phyloP scores from a whole-genome alignment of 2,113 vertebrate genomes.

The Anolis sagrei region DNA sequence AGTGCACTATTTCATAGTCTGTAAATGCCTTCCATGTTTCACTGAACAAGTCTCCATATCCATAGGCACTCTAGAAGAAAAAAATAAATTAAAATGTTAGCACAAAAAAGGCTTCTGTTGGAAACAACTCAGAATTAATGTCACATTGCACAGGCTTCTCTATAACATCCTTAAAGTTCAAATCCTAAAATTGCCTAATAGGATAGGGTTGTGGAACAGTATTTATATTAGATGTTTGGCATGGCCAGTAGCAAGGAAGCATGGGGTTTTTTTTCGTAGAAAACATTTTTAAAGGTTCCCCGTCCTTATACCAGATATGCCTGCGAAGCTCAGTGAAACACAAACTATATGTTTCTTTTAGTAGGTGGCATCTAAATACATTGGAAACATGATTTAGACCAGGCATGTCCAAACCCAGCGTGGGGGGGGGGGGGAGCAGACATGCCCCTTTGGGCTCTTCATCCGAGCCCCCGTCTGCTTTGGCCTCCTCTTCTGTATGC shows the following conservation, averaged over 20 bases:
- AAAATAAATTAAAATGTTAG: slow-evolving; percentile 39
- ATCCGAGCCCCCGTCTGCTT: too few species aligned
- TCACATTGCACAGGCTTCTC: neutral
- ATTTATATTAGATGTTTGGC: neutral
- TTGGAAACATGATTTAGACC: too few species aligned
- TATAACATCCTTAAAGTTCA: neutral
- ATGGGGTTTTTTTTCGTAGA: neutral
- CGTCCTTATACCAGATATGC: too few species aligned
- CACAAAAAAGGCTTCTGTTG: neutral
- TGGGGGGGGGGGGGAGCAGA: too few species aligned
- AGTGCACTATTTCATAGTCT: slow-evolving; percentile 87
- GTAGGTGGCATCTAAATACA: neutral
- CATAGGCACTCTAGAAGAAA: slow-evolving; percentile 86
- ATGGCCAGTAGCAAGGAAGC: neutral
- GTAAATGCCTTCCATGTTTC: slow-evolving; percentile 95
- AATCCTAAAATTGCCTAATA: neutral
- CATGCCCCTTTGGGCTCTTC: too few species aligned
- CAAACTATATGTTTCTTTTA: neutral
- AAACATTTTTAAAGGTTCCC: neutral
- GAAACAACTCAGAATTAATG: neutral
- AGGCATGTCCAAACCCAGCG: too few species aligned
- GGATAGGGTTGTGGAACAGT: neutral
- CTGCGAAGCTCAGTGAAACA: neutral
- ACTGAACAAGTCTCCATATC: slow-evolving; percentile 93
- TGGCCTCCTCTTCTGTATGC: too few species aligned